Base-by-base conservation (phyloP, 2,888 invertebrate genomes). In the Macaria liturata region DNA sequence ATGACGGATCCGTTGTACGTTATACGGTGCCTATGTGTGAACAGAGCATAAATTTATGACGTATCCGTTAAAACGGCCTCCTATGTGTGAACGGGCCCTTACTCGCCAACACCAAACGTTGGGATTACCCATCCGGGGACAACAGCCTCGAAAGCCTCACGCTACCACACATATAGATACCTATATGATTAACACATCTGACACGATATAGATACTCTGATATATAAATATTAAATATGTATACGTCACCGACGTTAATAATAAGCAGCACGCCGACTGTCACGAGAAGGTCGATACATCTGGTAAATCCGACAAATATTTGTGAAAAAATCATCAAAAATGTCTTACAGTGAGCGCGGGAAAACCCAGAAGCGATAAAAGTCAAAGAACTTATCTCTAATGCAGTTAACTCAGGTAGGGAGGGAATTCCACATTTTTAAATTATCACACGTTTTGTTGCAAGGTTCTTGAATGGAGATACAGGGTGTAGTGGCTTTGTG, bases 61-160 rank as follows among this genome's bases (percentile, higher is more conserved):
- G n/a, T n/a, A n/a, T n/a, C n/a, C n/a, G n/a, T n/a, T n/a, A n/a
- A n/a, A n/a, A n/a, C n/a, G n/a, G n/a, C n/a, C n/a, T n/a, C n/a
- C n/a, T n/a, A n/a, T n/a, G n/a, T n/a, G n/a, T n/a, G n/a, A n/a
- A n/a, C n/a, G n/a, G n/a, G n/a, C n/a, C n/a, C n/a, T n/a, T n/a
- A n/a, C 88, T 78, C 64, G 61, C 44, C 51, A 60, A 61, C 59
- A 67, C 61, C 69, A 70, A 70, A 72, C 60, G 62, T 59, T 79
- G 88, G 88, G 78, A 86, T 82, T 84, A 84, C 84, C 87, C 86
- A 84, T 20, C 46, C 51, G 66, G 68, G 69, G 56, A 65, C 68
- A 70, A 62, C 70, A 67, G 68, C 71, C 67, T 73, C 64, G 64
- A 65, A 62, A 60, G 67, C 60, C 52, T 59, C 55, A 59, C 57